A percentile compares a stretch with the other conserved stretches of the same genome.
Evolutionary conservation across 1,140 invertebrate species (phyloP).

Genomic region (Sycobia sp.): DNA sequence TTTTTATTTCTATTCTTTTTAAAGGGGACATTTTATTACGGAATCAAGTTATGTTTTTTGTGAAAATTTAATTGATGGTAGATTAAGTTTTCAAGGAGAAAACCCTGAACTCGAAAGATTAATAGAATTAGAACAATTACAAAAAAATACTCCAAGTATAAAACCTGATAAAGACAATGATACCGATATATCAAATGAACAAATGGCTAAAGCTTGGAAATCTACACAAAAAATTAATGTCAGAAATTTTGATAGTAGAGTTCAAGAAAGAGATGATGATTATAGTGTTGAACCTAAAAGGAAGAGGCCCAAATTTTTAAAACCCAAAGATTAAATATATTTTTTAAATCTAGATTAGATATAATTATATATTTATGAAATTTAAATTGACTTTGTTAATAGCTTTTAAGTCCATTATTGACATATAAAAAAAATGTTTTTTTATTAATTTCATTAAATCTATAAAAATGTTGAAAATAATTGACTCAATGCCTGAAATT

Average conservation of each 20-base stretch:
- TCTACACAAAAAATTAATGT: conserved; percentile 55
- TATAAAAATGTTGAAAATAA: no score
- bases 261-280: conserved; percentile 42
- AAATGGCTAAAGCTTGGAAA: conserved; percentile 68
- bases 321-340: conserved; percentile 44
- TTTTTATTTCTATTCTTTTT: conserved; percentile 15
- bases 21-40: conserved; percentile 71
- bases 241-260: conserved; percentile 51
- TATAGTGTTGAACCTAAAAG: conserved; percentile 36
- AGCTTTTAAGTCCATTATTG: no score
- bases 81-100: conserved; percentile 85
- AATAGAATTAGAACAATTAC: conserved; percentile 65
- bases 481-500: no score
- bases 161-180: conserved; percentile 61
- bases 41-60: conserved; percentile 79
- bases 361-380: no score
- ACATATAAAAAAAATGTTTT: no score
- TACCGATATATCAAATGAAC: conserved; percentile 72
- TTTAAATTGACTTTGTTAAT: no score
- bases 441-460: no score
- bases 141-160: conserved; percentile 53
- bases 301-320: conserved; percentile 54
- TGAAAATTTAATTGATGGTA: conserved; percentile 77
- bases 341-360: not conserved
- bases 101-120: conserved; percentile 85